Conservation (phyloP, 1,140 invertebrate genomes). For the Diachasmimorpha longicaudata region DNA sequence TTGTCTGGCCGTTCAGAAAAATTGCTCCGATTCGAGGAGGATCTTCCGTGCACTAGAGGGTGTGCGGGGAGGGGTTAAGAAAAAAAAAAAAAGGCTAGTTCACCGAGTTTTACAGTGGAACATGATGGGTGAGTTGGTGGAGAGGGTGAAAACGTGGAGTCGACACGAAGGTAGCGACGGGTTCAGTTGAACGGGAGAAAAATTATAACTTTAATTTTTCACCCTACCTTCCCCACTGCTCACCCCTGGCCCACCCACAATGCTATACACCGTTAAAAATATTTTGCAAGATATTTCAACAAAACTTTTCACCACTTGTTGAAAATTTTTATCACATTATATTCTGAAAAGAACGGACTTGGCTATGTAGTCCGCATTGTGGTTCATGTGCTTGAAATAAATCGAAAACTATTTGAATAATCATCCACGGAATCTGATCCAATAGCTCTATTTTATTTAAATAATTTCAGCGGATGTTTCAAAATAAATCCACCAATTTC, state of each 20-base stretch:
- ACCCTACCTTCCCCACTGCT: too few relatives aligned
- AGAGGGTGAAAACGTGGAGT: constrained; percentile 5
- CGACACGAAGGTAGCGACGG: constrained; percentile 20
- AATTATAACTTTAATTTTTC: constrained; percentile 39
- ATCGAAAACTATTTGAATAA: background rate
- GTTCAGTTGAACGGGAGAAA: constrained; percentile 20
- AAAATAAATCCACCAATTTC: background rate
- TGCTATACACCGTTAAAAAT: too few relatives aligned
- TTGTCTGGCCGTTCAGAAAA: constrained; percentile 18
- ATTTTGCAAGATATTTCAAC: too few relatives aligned
- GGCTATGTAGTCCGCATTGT: too few relatives aligned
- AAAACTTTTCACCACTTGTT: too few relatives aligned
- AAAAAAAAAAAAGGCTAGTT: background rate
- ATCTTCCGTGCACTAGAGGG: background rate
- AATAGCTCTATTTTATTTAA: background rate
- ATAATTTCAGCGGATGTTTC: background rate
- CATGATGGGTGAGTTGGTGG: background rate
- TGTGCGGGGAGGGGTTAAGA: background rate
- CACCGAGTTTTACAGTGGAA: background rate
- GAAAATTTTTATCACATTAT: too few relatives aligned
- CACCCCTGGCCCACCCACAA: background rate
- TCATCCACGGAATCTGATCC: too few relatives aligned
- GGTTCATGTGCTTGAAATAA: too few relatives aligned
- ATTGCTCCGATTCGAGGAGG: constrained; percentile 14
- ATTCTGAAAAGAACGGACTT: too few relatives aligned